Evolutionary conservation across 2,797 vertebrate genomes (phyloP).

Genomic region (Stomatorhinus walkeri): DNA sequence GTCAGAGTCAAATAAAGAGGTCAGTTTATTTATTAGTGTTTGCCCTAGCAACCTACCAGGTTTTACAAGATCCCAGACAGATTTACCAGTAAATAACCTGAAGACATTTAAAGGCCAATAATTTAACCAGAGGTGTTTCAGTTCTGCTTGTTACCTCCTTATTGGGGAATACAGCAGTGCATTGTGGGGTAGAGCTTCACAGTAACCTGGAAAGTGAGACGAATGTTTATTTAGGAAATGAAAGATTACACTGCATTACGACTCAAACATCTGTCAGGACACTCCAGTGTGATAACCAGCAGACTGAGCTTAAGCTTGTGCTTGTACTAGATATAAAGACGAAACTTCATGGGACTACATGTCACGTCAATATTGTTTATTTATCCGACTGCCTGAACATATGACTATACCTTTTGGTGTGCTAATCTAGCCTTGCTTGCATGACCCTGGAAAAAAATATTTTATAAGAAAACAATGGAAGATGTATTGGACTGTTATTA

Average conservation of each 20-base stretch:
- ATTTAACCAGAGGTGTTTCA: conserved; percentile 7
- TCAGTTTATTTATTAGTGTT: conserved; percentile 42
- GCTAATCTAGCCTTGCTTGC: background rate
- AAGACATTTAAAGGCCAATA: conserved; percentile 14
- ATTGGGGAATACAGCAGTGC: background rate
- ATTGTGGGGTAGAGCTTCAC: background rate
- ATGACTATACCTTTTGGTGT: background rate
- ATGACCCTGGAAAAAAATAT: background rate
- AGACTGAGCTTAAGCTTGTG: background rate
- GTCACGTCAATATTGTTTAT: background rate
- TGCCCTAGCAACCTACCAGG: conserved; percentile 31
- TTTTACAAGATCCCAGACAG: background rate
- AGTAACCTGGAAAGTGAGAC: background rate
- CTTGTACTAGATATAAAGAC: background rate
- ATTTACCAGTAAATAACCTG: conserved; percentile 14
- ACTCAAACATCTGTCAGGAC: background rate
- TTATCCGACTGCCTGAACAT: background rate
- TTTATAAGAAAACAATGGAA: background rate
- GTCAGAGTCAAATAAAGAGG: conserved; percentile 43
- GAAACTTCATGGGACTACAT: background rate
- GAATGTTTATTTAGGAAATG: background rate
- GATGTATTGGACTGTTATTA: background rate
- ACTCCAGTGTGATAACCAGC: background rate
- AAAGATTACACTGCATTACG: background rate
- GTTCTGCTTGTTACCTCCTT: background rate